phyloP scores from a whole-genome alignment of 2,888 invertebrate species.

The Dasypogon diadema region DNA sequence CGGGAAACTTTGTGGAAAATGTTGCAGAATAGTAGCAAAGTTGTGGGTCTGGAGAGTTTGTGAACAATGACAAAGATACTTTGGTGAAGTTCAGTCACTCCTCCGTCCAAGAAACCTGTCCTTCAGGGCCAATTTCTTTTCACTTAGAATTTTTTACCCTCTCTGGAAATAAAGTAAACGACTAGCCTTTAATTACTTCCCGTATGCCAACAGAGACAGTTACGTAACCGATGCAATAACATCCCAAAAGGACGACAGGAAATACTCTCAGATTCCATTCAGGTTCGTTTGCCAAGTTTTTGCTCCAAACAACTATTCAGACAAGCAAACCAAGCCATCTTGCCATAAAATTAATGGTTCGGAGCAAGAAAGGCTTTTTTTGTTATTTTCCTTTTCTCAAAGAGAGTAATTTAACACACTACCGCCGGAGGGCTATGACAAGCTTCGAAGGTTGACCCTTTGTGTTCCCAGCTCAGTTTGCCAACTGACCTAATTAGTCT shows the following conservation, averaged over 20 bases:
- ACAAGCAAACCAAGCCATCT: neutral
- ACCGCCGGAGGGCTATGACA: neutral
- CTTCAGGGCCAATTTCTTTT: too few relatives aligned
- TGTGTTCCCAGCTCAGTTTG: neutral
- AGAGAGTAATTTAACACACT: neutral
- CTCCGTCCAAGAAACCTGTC: too few relatives aligned
- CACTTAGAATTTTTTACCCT: too few relatives aligned
- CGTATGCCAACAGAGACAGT: neutral
- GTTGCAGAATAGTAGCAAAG: too few relatives aligned
- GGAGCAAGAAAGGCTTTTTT: neutral
- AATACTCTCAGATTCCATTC: neutral
- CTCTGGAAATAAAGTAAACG: neutral
- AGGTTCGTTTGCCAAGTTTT: neutral
- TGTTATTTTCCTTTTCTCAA: neutral
- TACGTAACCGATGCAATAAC: neutral
- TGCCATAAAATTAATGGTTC: neutral
- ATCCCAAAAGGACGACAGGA: neutral
- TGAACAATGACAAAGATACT: too few relatives aligned
- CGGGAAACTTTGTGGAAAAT: too few relatives aligned
- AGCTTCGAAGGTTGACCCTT: neutral
- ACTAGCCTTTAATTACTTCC: neutral
- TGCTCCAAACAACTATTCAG: neutral
- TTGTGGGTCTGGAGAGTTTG: too few relatives aligned
- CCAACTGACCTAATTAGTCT: neutral
- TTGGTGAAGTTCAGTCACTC: too few relatives aligned